Percentiles rank a stretch among this genome's conserved stretches.
Conservation (phyloP, 2,888 invertebrate species). For the Ormyrus rosae region DNA sequence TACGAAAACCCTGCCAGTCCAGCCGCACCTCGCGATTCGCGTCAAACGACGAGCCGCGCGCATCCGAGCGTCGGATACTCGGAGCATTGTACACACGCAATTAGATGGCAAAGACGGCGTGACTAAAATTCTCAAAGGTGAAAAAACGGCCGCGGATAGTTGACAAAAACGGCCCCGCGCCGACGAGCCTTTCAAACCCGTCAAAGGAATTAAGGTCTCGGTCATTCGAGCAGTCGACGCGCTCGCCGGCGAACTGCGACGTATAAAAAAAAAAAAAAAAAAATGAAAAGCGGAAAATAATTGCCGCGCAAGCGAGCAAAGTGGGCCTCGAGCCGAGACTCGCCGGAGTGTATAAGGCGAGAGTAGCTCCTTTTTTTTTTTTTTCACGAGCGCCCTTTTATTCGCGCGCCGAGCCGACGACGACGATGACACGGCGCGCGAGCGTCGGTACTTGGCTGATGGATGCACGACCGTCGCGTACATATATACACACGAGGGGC, state of each 20-base stretch:
- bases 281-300: constrained; percentile 6
- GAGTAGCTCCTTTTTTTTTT: constrained; percentile 11
- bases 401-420: neutral
- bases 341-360: constrained; percentile 15
- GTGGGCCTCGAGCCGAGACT: neutral
- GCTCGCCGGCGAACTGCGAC: neutral
- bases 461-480: no score
- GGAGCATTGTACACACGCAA: neutral
- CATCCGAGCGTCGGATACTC: no score
- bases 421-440: no score
- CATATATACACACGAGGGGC: no score
- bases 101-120: constrained; percentile 3
- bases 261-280: neutral
- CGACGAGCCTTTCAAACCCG: neutral
- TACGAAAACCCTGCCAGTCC: no score
- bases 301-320: constrained; percentile 18
- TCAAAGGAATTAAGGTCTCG: constrained; percentile 26
- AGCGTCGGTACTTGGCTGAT: no score
- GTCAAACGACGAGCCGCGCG: no score
- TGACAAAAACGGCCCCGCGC: neutral
- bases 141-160: neutral
- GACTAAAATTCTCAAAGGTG: neutral
- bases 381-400: neutral
- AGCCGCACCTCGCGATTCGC: no score
- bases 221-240: neutral